These are phyloP conservation scores for Chunga burmeisteri DNA, from an alignment of 2,113 vertebrate genomes.

Conservation along the genomic window DNA sequence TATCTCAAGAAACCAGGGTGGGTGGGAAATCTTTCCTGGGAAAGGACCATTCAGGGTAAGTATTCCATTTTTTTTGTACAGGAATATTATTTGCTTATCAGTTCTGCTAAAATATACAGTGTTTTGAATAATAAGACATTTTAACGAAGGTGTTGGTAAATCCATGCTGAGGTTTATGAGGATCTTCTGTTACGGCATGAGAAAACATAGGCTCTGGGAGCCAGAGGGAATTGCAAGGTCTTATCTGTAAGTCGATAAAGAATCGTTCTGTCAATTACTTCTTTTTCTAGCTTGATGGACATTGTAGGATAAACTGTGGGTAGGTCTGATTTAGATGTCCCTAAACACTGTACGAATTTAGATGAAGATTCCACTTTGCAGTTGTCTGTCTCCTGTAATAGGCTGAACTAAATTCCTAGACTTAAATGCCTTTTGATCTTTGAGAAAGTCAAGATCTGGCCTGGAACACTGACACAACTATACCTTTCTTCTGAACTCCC, in stretches of 20 bases:
- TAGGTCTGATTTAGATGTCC: background rate
- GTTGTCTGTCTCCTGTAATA: background rate
- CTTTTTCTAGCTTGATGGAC: background rate
- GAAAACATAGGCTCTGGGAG: background rate
- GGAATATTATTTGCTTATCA: background rate
- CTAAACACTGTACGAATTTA: background rate
- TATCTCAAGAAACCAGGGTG: background rate
- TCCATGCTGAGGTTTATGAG: background rate
- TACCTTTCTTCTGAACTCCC: background rate
- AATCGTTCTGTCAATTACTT: background rate
- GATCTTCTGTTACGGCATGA: background rate
- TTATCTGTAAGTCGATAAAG: background rate
- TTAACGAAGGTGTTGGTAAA: background rate
- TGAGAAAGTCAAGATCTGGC: background rate
- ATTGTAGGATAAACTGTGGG: background rate
- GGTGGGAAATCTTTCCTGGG: constrained; percentile 14
- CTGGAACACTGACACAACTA: background rate
- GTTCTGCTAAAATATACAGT: background rate
- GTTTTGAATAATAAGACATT: background rate
- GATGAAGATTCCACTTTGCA: background rate
- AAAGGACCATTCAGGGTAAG: background rate
- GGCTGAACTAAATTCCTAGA: background rate
- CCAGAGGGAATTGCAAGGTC: background rate
- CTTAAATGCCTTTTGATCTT: constrained; percentile 6
- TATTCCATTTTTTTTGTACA: background rate